Evolutionary conservation across 2,113 vertebrate species (phyloP).

Genomic region (Ellobius talpinus): DNA sequence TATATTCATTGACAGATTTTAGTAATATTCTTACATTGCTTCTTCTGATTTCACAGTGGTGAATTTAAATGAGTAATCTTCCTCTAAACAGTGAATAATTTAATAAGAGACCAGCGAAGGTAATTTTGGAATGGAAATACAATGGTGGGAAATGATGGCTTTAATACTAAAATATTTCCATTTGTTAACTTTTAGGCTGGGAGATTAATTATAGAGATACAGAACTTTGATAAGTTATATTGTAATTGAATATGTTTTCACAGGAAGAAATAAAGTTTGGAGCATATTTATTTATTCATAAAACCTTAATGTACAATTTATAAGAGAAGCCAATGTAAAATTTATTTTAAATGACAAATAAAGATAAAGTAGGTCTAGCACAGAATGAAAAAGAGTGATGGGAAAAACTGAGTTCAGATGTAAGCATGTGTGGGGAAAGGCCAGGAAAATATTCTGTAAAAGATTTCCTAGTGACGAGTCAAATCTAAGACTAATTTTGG

Average conservation of each 20-base stretch:
- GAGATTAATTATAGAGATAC: not conserved
- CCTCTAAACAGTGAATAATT: not conserved
- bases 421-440: not conserved
- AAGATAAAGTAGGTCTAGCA: not conserved
- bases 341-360: not conserved
- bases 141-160: not conserved
- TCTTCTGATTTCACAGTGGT: not conserved
- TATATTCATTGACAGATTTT: not conserved
- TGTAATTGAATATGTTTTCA: not conserved
- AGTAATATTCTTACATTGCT: not conserved
- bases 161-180: not conserved
- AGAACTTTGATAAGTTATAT: not conserved
- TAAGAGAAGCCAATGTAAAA: not conserved
- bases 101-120: not conserved
- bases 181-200: not conserved
- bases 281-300: not conserved
- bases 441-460: not conserved
- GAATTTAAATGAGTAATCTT: not conserved
- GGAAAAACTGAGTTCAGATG: not conserved
- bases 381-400: not conserved
- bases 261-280: not conserved
- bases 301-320: not conserved
- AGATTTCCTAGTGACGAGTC: not conserved
- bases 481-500: not conserved
- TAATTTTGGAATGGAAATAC: not conserved